Conservation (phyloP, 2,113 vertebrate genomes). For the Abramis brama region DNA sequence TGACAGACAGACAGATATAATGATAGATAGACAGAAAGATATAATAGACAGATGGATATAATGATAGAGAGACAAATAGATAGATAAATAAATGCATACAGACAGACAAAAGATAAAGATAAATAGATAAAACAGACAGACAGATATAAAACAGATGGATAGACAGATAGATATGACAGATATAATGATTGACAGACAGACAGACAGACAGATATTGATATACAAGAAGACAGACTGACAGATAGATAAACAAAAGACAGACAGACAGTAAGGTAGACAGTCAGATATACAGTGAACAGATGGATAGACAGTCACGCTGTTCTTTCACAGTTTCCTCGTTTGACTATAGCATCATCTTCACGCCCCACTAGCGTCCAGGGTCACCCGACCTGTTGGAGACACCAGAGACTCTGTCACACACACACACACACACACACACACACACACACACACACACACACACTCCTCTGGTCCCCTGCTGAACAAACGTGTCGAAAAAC, state of each 20-base stretch:
- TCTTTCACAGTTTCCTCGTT: background rate
- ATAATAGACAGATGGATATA: background rate
- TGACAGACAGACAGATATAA: background rate
- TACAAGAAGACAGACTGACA: background rate
- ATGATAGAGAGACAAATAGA: no score
- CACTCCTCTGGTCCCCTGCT: conserved; percentile 76
- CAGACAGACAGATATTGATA: background rate
- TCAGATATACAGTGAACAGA: background rate
- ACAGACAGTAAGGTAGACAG: background rate
- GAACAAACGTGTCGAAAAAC: conserved; percentile 76
- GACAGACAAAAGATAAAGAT: no score
- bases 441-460: conserved; percentile 5
- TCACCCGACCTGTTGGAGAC: conserved; percentile 45
- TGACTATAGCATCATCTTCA: conserved; percentile 6
- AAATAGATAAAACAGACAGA: no score
- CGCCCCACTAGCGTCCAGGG: background rate
- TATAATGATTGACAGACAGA: no score
- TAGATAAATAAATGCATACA: no score
- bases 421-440: no score
- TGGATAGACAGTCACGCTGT: background rate
- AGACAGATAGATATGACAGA: no score
- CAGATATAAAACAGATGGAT: no score
- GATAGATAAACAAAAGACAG: background rate
- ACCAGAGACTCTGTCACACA: conserved; percentile 58
- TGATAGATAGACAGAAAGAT: no score